Base-by-base conservation (phyloP, 2,113 vertebrate genomes). In the Podocnemis expansa region DNA sequence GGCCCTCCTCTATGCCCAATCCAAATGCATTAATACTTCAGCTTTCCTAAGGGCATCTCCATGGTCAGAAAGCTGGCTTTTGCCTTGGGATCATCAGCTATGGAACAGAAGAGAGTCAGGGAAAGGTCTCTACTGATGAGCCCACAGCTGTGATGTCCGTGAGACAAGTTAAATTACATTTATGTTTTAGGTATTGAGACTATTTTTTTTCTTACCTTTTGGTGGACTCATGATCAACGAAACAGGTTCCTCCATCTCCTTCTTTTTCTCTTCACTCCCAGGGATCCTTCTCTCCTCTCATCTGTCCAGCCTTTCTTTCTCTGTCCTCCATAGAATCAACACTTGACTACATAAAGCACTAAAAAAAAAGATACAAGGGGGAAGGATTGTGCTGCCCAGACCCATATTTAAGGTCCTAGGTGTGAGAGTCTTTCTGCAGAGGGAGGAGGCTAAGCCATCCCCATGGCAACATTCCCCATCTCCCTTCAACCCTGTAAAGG, bases 141-240 rank as follows among this genome's bases (percentile, higher is more conserved):
- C 92, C 89, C 1, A 90, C 91, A 94, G 84, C 93, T 83, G 70
- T 86, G 73, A 85, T 96, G 84, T 51, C 91, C 90, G 58, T 87
- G 90, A 91, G 82, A 94, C 80, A 89, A 84, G 27, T 49, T 1
- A 24, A 94, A 85, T 84, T 96, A 86, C 76, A 55, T 67, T n/a
- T 73, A 6, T 25, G 14, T 2, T 7, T 89, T 1, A 25, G 89
- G 73, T 56, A 52, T 51, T 87, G 52, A 81, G 76, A 82, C 73
- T 56, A 0, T 51, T 29, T 8, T 10, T 84, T 80, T 85, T 49
- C 80, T 47, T 47, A 10, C 34, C 88, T 94, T 54, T 31, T 76
- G 78, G 58, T 49, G 92, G 27, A 85, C 2, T 81, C 1, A 67
- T 84, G 73, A 54, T 58, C 73, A 54, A 45, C 52, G 56, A 91